Conservation (phyloP, 92 coral and sea anemone species). For the Zoanthus sociatus region DNA sequence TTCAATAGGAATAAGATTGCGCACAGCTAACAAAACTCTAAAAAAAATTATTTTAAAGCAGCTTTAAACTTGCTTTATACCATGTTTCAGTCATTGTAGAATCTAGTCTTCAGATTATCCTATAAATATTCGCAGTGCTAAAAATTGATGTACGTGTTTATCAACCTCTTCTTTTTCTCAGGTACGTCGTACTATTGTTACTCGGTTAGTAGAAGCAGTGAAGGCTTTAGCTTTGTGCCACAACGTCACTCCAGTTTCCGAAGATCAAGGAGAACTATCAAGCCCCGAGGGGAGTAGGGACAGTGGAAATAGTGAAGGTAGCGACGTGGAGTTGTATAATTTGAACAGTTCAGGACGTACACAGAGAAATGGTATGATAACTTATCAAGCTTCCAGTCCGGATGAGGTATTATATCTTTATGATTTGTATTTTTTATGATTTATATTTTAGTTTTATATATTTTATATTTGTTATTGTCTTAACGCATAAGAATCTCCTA, state of each 20-base stretch:
- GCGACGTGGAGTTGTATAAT: slow-evolving; percentile 59
- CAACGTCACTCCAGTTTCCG: slow-evolving; percentile 95
- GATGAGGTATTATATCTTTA: slow-evolving; percentile 80
- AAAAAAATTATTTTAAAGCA: too few relatives aligned
- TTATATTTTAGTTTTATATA: neutral
- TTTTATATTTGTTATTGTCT: neutral
- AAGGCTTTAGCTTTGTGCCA: slow-evolving; percentile 98
- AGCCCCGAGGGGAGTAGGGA: slow-evolving; percentile 66
- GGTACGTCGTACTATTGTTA: slow-evolving; percentile 98
- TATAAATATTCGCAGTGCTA: too few relatives aligned
- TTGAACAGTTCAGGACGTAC: slow-evolving; percentile 46
- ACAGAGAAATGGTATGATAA: slow-evolving; percentile 69
- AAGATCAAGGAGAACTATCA: slow-evolving; percentile 60
- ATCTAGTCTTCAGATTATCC: too few relatives aligned
- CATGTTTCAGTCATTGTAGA: too few relatives aligned
- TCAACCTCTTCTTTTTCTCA: neutral
- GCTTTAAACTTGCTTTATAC: too few relatives aligned
- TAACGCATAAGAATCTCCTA: neutral
- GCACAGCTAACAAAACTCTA: too few relatives aligned
- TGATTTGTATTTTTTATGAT: neutral
- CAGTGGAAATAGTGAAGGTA: slow-evolving; percentile 79
- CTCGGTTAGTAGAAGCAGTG: slow-evolving; percentile 96
- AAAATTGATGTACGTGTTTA: too few relatives aligned
- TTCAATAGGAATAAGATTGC: too few relatives aligned
- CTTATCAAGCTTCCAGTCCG: slow-evolving; percentile 98